Evolutionary conservation across 2,797 vertebrate genomes (phyloP).

Genomic region (Apogon hyalosoma): DNA sequence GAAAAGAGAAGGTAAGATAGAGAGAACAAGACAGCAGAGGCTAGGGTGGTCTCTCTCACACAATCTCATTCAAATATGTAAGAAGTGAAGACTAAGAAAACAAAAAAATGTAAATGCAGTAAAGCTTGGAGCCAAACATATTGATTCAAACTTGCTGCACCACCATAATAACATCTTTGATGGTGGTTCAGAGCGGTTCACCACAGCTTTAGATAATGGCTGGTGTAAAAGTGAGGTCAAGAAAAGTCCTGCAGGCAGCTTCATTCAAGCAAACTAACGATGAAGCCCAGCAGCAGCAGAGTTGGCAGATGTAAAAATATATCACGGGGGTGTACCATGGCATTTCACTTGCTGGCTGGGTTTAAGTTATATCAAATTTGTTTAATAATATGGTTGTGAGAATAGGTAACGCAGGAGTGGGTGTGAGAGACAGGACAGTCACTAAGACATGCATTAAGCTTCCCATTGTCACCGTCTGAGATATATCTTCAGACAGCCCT

Average conservation of each 20-base stretch:
- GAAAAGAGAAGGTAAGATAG: conserved; percentile 51
- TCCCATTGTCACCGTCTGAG: conserved; percentile 64
- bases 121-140: conserved; percentile 60
- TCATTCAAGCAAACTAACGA: conserved; percentile 49
- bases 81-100: conserved; percentile 16
- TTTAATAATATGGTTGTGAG: conserved; percentile 53
- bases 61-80: conserved; percentile 55
- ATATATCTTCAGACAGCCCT: conserved; percentile 77
- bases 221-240: conserved; percentile 56
- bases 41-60: conserved; percentile 69
- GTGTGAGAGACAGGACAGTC: conserved; percentile 75
- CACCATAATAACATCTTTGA: conserved; percentile 50
- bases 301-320: conserved; percentile 65
- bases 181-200: conserved; percentile 26
- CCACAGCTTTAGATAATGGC: conserved; percentile 39
- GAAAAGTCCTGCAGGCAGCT: conserved; percentile 61
- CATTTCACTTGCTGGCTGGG: conserved; percentile 48
- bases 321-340: conserved; percentile 52
- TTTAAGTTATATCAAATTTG: conserved; percentile 58
- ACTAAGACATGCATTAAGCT: conserved; percentile 74
- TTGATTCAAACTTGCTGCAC: conserved; percentile 50
- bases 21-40: conserved; percentile 63
- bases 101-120: conserved; percentile 42
- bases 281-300: conserved; percentile 49
- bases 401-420: conserved; percentile 59